Conservation (phyloP, 2,888 invertebrate genomes). For the Ethmia dodecea region DNA sequence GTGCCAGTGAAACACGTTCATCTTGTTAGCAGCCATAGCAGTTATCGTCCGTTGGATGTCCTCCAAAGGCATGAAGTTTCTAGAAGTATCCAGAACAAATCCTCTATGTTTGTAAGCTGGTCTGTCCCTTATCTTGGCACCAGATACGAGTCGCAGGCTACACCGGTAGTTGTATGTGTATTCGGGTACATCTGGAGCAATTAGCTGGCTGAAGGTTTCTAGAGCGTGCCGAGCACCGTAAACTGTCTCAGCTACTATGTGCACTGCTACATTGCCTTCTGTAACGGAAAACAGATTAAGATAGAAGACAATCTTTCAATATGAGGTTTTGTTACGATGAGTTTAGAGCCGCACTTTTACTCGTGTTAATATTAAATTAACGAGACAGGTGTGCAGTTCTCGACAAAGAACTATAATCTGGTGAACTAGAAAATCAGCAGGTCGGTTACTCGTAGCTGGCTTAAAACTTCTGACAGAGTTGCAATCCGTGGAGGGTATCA, state of each 20-base stretch:
- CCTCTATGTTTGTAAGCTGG: slow-evolving; percentile 93
- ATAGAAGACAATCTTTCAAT: no score
- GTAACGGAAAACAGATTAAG: no score
- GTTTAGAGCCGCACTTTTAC: no score
- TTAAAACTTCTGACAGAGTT: no score
- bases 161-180: slow-evolving; percentile 40
- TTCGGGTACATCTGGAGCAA: slow-evolving; percentile 50
- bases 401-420: no score
- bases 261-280: slow-evolving; percentile 71
- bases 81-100: slow-evolving; percentile 90
- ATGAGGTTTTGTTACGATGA: no score
- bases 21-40: slow-evolving; percentile 91
- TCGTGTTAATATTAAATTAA: no score
- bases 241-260: slow-evolving; percentile 78
- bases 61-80: slow-evolving; percentile 88
- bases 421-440: no score
- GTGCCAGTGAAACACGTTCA: slow-evolving; percentile 97
- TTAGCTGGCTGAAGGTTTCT: slow-evolving; percentile 86
- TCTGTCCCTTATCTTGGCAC: slow-evolving; percentile 83
- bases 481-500: no score
- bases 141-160: slow-evolving; percentile 79
- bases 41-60: slow-evolving; percentile 85
- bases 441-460: no score
- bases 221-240: slow-evolving; percentile 87
- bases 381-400: no score